Percentiles rank a stretch among this genome's conserved stretches.
These are phyloP conservation scores for Acanthosepion lycidas DNA, from an alignment of 2,888 invertebrate species.

Conservation along the genomic window DNA sequence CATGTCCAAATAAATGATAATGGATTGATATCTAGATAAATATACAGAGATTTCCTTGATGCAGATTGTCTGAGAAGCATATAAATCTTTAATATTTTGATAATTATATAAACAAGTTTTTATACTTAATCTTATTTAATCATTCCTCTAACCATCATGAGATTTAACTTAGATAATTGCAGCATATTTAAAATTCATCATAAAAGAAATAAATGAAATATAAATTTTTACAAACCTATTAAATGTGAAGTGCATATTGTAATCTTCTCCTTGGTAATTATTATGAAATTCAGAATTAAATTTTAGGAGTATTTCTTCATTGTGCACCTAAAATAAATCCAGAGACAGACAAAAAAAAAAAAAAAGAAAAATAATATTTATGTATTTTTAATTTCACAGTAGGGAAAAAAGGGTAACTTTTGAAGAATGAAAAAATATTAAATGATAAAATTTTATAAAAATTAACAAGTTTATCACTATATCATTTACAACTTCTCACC, in stretches of 20 bases:
- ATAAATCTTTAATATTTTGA: too few species aligned
- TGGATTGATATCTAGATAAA: too few species aligned
- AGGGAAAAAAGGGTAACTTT: not conserved
- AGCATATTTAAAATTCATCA: too few species aligned
- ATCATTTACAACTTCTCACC: too few species aligned
- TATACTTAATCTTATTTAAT: too few species aligned
- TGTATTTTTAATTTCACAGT: not conserved
- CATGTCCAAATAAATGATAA: too few species aligned
- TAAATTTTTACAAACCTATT: slow-evolving; percentile 74
- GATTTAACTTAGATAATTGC: too few species aligned
- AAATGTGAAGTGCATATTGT: slow-evolving; percentile 83
- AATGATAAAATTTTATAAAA: not conserved
- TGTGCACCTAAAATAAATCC: slow-evolving; percentile 74
- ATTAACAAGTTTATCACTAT: not conserved
- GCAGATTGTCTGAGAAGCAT: too few species aligned
- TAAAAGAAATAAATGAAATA: not conserved
- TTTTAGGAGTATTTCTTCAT: slow-evolving; percentile 83
- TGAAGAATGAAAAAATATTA: not conserved
- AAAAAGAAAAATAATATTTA: too few species aligned
- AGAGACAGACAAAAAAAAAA: not conserved
- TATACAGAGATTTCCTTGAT: too few species aligned
- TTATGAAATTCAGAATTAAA: slow-evolving; percentile 85
- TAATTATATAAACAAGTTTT: too few species aligned
- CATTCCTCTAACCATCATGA: too few species aligned
- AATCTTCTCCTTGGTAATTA: slow-evolving; percentile 84